Base-by-base conservation (phyloP, 2,888 invertebrate genomes). In the Spisula subtruncata region DNA sequence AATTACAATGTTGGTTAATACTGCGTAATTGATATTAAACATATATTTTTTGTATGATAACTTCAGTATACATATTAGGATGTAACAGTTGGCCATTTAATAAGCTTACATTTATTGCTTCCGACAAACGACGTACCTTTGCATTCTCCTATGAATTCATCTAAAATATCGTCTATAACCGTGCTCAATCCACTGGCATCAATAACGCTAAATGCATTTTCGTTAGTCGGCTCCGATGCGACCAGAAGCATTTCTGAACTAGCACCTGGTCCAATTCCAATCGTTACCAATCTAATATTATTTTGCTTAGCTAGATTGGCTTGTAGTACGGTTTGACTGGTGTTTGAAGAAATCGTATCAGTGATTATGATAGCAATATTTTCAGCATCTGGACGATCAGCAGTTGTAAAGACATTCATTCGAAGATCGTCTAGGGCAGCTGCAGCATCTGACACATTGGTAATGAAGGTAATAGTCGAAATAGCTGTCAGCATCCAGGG, bases 261-360 rank as follows among this genome's bases (percentile, higher is more conserved):
- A n/a, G 81, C 84, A 0, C 41, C 51, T 18, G 6, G n/a, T 2
- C 83, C 84, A 0, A 88, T 81, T 46, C 88, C 88, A 32, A 88
- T 80, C 8, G 51, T 29, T 41, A 84, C 29, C 29, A 88, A 41
- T 0, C 41, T 75, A 1, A 84, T 71, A n/a, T 60, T 60, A 0
- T 18, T 18, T 25, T 29, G 35, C 18, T n/a, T 8, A 32, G 46
- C 66, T 1, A 71, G 32, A n/a, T 35, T 20, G 0, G 84, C 71
- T 66, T 71, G 71, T 41, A 41, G 18, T 16, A 84, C 41, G 12
- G 84, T 84, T 16, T 41, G 18, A 14, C n/a, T 84, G 20, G 41
- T 18, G 46, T 84, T 71, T 0, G 16, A 20, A 2, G 83, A 83
- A 6, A 35, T 66, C 0, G 71, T 60, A n/a, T 84, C 84, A 41